Percentiles rank a stretch among this genome's conserved stretches.
Evolutionary conservation across 2,888 invertebrate species (phyloP).

Genomic region (Aplocera efformata): DNA sequence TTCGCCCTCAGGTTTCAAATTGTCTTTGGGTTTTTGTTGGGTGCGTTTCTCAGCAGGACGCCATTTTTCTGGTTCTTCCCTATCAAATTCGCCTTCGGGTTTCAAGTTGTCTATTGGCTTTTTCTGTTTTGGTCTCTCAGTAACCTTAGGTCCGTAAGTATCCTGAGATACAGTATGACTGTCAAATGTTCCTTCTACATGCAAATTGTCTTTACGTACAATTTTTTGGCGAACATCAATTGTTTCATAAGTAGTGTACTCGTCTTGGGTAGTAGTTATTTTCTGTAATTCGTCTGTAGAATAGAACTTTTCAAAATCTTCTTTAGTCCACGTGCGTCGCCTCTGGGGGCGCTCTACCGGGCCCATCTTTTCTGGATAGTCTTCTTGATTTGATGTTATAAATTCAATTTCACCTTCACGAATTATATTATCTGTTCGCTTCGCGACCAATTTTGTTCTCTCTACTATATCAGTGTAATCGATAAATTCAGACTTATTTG

Average conservation of each 20-base stretch:
- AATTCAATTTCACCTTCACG: constrained; percentile 85
- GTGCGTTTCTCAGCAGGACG: constrained; percentile 59
- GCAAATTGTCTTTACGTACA: constrained; percentile 71
- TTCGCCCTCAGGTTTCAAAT: constrained; percentile 77
- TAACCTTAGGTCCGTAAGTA: constrained; percentile 54
- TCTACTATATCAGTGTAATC: constrained; percentile 81
- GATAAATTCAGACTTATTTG: constrained; percentile 83
- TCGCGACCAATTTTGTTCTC: constrained; percentile 80
- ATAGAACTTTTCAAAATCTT: constrained; percentile 86
- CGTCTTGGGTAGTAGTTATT: constrained; percentile 84
- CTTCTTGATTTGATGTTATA: constrained; percentile 82
- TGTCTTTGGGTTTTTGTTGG: constrained; percentile 71
- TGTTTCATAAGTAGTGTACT: constrained; percentile 82
- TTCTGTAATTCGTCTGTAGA: constrained; percentile 78
- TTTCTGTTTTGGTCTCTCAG: constrained; percentile 71
- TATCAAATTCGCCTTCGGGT: constrained; percentile 75
- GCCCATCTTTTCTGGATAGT: constrained; percentile 81
- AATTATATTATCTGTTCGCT: constrained; percentile 83
- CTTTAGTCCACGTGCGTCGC: constrained; percentile 86
- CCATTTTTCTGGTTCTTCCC: constrained; percentile 57
- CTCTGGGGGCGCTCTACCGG: constrained; percentile 80
- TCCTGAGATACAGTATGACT: constrained; percentile 63
- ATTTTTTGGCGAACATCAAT: constrained; percentile 73
- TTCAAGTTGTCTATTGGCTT: constrained; percentile 80
- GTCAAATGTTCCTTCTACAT: constrained; percentile 75